phyloP scores from a whole-genome alignment of 1,140 invertebrate genomes.

The Drosophila miranda region DNA sequence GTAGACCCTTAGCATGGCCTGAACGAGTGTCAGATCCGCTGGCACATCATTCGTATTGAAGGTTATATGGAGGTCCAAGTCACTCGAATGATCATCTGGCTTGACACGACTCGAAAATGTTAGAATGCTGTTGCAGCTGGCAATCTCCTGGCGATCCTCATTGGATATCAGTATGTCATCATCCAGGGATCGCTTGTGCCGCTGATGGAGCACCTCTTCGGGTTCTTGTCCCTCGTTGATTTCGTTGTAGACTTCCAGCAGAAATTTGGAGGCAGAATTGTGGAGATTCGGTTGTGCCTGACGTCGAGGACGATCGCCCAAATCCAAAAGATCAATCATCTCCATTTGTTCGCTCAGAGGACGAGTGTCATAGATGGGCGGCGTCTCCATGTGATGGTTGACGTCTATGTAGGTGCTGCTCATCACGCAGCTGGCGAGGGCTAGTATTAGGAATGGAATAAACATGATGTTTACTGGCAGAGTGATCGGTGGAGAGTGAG shows the following conservation, averaged over 20 bases:
- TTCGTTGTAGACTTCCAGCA: slow-evolving; percentile 78
- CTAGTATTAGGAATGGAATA: slow-evolving; percentile 3
- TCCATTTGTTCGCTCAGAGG: slow-evolving; percentile 54
- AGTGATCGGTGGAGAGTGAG: slow-evolving; percentile 32
- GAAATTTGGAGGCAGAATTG: slow-evolving; percentile 72
- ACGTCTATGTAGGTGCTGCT: slow-evolving; percentile 37
- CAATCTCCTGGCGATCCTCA: slow-evolving; percentile 69
- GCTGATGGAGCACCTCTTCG: slow-evolving; percentile 49
- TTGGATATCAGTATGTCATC: slow-evolving; percentile 70
- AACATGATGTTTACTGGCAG: slow-evolving; percentile 4
- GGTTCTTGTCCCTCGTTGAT: slow-evolving; percentile 71
- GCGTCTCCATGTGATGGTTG: slow-evolving; percentile 26
- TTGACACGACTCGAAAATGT: slow-evolving; percentile 64
- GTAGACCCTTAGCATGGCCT: slow-evolving; percentile 67
- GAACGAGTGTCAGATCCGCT: slow-evolving; percentile 51
- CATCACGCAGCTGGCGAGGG: background rate
- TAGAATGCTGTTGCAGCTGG: slow-evolving; percentile 73
- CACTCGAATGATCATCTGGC: background rate
- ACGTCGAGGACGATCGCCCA: slow-evolving; percentile 52
- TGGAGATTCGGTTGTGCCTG: slow-evolving; percentile 37
- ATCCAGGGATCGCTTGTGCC: slow-evolving; percentile 59
- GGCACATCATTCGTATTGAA: slow-evolving; percentile 77
- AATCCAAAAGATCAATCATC: slow-evolving; percentile 67
- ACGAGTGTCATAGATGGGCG: slow-evolving; percentile 13
- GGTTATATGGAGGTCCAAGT: slow-evolving; percentile 44